Evolutionary conservation across 2,888 invertebrate genomes (phyloP).

Genomic region (Cataglyphis cursor): DNA sequence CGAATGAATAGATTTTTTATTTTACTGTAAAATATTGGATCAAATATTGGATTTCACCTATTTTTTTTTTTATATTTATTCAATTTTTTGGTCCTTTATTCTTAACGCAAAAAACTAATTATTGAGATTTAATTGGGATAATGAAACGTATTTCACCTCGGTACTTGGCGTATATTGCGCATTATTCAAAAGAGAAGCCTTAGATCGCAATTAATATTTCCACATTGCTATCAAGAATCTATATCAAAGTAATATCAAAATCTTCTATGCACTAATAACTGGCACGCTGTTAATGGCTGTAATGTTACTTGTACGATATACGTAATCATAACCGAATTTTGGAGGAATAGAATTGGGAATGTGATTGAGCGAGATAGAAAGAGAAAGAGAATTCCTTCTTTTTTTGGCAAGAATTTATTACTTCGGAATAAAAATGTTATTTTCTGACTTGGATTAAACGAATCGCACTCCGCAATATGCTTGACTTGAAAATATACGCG

Average conservation of each 20-base stretch:
- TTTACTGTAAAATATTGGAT: not conserved
- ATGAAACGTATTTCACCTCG: conserved; percentile 17
- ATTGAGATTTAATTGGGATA: conserved; percentile 31
- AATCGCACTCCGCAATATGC: not conserved
- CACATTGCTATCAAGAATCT: conserved; percentile 23
- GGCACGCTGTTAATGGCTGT: not conserved
- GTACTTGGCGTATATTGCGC: not conserved
- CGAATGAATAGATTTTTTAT: not conserved
- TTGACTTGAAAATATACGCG: not conserved
- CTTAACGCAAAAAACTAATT: conserved; percentile 11
- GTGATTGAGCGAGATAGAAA: not conserved
- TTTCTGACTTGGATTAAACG: not conserved
- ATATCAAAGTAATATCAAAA: not conserved
- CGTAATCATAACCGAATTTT: conserved; percentile 3
- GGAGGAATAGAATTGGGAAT: not conserved
- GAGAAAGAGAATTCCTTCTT: not conserved
- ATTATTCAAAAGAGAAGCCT: conserved; percentile 26
- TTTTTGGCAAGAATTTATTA: not conserved
- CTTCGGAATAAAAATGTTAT: not conserved
- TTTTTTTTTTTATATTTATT: not conserved
- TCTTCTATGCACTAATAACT: conserved; percentile 4
- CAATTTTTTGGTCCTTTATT: not conserved
- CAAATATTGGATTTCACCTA: not conserved
- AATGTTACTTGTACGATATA: not conserved
- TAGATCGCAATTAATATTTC: conserved; percentile 35